Conservation (phyloP, 1,140 invertebrate genomes). For the Venustaconcha ellipsiformis region DNA sequence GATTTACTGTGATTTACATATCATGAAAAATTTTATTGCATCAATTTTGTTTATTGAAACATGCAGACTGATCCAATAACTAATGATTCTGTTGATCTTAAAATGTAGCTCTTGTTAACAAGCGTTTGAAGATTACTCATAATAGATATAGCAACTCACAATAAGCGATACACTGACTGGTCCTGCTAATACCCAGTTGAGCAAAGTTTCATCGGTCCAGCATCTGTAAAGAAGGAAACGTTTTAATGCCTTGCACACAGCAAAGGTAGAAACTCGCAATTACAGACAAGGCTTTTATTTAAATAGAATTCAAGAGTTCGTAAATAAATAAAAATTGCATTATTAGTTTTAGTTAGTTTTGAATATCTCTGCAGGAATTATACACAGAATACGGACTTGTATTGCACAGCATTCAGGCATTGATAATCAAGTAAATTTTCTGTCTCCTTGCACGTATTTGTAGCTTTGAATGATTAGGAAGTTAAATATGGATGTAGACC, state of each 20-base stretch:
- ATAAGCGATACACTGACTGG: constrained; percentile 82
- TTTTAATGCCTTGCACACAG: background rate
- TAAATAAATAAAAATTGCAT: background rate
- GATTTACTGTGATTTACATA: too few species aligned
- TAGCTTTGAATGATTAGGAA: too few species aligned
- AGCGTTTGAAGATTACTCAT: too few species aligned
- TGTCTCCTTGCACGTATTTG: too few species aligned
- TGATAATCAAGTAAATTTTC: background rate
- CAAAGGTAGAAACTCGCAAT: too few species aligned
- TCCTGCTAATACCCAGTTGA: constrained; percentile 80
- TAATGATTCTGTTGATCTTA: too few species aligned
- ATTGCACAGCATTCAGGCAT: background rate
- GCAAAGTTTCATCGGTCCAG: constrained; percentile 84
- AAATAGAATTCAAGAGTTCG: background rate
- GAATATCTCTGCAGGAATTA: background rate
- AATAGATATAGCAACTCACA: constrained; percentile 62
- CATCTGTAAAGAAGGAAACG: constrained; percentile 75
- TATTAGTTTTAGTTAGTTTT: background rate
- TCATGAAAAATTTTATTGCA: too few species aligned
- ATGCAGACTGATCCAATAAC: too few species aligned
- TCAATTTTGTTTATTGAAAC: too few species aligned
- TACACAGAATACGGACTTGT: background rate
- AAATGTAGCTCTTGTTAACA: too few species aligned
- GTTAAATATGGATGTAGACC: too few species aligned
- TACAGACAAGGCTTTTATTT: background rate